Evolutionary conservation across 2,797 vertebrate genomes (phyloP).

Genomic region (Pseudochromis fuscus): DNA sequence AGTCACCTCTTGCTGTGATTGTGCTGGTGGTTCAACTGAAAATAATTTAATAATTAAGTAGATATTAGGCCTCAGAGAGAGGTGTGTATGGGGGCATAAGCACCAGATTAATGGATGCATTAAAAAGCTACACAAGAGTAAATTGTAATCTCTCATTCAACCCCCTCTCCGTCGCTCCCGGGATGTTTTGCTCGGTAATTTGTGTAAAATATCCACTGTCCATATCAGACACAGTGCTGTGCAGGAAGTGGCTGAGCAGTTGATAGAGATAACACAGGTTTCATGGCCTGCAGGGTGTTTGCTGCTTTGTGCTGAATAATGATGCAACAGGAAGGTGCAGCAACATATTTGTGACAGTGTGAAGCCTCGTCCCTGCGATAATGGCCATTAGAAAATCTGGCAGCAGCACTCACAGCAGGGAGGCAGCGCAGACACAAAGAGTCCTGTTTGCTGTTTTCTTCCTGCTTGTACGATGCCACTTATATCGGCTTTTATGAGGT

Average conservation of each 20-base stretch:
- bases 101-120: conserved; percentile 31
- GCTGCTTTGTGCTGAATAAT: conserved; percentile 46
- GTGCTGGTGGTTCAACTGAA: too few relatives aligned
- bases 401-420: conserved; percentile 24
- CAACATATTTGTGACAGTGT: conserved; percentile 31
- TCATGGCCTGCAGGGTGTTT: conserved; percentile 30
- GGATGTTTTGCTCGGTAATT: conserved; percentile 24
- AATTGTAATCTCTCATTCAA: conserved; percentile 42
- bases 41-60: too few relatives aligned
- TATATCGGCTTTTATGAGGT: background rate
- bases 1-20: too few relatives aligned
- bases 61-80: too few relatives aligned
- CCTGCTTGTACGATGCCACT: background rate
- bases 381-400: conserved; percentile 25
- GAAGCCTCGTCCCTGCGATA: conserved; percentile 23
- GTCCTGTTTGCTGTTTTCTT: background rate
- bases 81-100: too few relatives aligned
- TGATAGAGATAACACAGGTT: conserved; percentile 41
- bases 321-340: conserved; percentile 20
- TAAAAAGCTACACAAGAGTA: conserved; percentile 47
- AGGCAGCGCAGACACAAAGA: background rate
- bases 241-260: conserved; percentile 48
- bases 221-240: conserved; percentile 21
- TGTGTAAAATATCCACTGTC: conserved; percentile 11
- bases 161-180: background rate